Evolutionary conservation across 2,888 invertebrate species (phyloP).

Genomic region (Theretra japonica): DNA sequence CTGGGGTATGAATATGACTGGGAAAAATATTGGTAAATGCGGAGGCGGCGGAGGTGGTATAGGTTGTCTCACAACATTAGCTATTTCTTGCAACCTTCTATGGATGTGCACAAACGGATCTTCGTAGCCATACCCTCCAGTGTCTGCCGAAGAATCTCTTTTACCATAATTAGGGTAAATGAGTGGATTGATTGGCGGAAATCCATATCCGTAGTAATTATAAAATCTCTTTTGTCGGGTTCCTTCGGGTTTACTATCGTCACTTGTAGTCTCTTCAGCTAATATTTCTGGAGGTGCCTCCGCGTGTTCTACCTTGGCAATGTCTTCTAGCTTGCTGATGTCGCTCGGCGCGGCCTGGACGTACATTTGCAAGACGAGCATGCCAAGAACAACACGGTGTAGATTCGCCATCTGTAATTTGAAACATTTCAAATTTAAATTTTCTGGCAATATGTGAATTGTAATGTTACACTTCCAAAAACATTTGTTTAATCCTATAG

Average conservation of each 20-base stretch:
- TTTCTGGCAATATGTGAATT: background rate
- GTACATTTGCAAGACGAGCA: conserved; percentile 56
- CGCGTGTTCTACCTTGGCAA: conserved; percentile 46
- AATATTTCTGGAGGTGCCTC: conserved; percentile 45
- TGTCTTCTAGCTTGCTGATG: conserved; percentile 48
- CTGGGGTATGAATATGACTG: conserved; percentile 60
- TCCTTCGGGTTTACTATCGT: conserved; percentile 45
- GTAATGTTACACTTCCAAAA: background rate
- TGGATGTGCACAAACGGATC: conserved; percentile 59
- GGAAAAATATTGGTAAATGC: conserved; percentile 58
- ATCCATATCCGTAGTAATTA: conserved; percentile 53
- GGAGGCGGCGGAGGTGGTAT: conserved; percentile 45
- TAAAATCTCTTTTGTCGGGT: conserved; percentile 63
- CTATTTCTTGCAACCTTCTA: conserved; percentile 57
- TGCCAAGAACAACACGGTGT: conserved; percentile 48
- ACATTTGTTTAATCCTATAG: too few relatives aligned
- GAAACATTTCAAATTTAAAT: conserved; percentile 32
- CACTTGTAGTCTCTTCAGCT: conserved; percentile 43
- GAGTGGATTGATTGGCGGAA: conserved; percentile 53
- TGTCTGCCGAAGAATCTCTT: conserved; percentile 48
- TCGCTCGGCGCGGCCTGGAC: conserved; percentile 62
- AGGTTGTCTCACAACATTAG: conserved; percentile 51
- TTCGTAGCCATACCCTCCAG: conserved; percentile 49
- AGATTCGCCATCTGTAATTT: conserved; percentile 70
- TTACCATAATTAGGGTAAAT: conserved; percentile 48